A percentile compares a stretch with the other conserved stretches of the same genome.
Evolutionary conservation across 2,888 invertebrate species (phyloP).

Genomic region (Plebejus melissa): DNA sequence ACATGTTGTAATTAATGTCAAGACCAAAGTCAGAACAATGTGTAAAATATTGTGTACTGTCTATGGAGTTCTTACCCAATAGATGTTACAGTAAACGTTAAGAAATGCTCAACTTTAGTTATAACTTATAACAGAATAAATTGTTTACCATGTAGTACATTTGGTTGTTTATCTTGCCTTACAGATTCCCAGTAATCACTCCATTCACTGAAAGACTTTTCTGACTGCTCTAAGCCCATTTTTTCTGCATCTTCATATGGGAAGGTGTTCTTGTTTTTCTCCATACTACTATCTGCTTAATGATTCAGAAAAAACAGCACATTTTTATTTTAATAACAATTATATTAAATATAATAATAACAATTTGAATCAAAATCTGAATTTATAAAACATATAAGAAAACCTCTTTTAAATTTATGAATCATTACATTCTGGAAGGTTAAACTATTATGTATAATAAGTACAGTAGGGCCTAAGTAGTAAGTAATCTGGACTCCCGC

Average conservation of each 20-base stretch:
- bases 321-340: neutral
- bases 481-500: too few relatives aligned
- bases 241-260: conserved; percentile 52
- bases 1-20: neutral
- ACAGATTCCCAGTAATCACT: conserved; percentile 56
- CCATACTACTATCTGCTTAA: neutral
- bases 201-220: conserved; percentile 62
- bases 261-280: conserved; percentile 37
- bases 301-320: neutral
- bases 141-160: conserved; percentile 1
- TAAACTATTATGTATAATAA: too few relatives aligned
- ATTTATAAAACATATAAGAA: neutral
- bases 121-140: neutral
- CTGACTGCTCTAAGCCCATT: conserved; percentile 59
- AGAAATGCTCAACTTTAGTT: neutral
- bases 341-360: neutral
- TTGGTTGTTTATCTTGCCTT: conserved; percentile 40
- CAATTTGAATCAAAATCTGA: neutral
- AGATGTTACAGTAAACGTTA: too few relatives aligned
- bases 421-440: neutral
- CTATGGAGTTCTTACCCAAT: too few relatives aligned
- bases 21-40: too few relatives aligned
- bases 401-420: neutral
- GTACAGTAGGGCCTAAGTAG: too few relatives aligned
- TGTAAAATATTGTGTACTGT: too few relatives aligned